Conservation (phyloP, 92 coral and sea anemone genomes). For the Montipora capitata region DNA sequence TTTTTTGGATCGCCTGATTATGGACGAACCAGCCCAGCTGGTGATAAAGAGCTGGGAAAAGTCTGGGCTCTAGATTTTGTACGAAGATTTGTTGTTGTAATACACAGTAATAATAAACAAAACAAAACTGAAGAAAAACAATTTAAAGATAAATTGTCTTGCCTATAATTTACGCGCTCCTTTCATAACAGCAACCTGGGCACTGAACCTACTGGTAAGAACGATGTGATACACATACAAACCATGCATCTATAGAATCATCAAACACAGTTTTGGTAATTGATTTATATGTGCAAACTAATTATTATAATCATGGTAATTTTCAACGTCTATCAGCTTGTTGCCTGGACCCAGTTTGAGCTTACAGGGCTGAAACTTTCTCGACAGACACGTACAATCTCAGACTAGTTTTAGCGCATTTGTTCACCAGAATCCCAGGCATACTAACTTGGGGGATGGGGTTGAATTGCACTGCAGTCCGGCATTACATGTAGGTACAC, state of each 20-base stretch:
- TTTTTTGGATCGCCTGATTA: neutral
- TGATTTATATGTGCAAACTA: neutral
- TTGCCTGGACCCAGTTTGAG: conserved; percentile 1
- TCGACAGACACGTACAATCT: neutral
- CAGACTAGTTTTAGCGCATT: neutral
- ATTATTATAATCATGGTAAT: neutral
- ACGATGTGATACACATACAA: neutral
- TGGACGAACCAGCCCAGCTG: neutral
- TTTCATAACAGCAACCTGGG: no score
- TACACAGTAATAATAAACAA: neutral
- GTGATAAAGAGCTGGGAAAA: neutral
- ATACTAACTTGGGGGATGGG: neutral
- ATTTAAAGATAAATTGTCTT: neutral
- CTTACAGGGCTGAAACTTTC: neutral
- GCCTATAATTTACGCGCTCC: neutral
- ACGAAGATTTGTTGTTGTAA: neutral
- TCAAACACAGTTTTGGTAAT: neutral
- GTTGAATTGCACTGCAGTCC: neutral
- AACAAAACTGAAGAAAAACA: conserved; percentile 1
- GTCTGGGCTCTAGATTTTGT: no score
- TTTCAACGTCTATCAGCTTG: neutral
- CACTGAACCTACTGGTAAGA: neutral
- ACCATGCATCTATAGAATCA: neutral
- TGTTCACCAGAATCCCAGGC: neutral
- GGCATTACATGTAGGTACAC: neutral